Conservation (phyloP, 1,140 invertebrate genomes). For the Yoshiicerus persimilis region DNA sequence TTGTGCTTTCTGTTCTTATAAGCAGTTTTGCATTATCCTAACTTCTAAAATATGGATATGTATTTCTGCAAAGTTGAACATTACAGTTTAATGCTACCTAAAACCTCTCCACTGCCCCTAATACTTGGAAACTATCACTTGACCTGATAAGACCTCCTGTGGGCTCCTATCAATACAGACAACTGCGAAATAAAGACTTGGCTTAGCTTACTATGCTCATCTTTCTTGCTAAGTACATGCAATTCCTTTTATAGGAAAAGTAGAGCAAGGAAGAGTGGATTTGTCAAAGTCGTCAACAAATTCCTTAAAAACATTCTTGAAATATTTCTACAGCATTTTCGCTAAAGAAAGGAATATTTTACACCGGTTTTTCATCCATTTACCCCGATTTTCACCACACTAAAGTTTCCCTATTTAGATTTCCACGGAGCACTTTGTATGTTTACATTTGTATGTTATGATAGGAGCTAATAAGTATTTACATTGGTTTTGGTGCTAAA, state of each 20-base stretch:
- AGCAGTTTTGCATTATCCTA: neutral
- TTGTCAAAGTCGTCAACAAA: slow-evolving; percentile 2
- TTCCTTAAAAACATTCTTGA: neutral
- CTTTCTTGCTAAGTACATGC: slow-evolving; percentile 8
- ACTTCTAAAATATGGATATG: neutral
- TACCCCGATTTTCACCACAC: neutral
- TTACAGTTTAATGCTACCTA: neutral
- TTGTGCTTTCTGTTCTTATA: neutral
- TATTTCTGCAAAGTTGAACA: neutral
- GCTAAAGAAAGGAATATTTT: neutral
- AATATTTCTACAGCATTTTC: neutral
- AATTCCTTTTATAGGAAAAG: neutral
- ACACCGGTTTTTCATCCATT: neutral
- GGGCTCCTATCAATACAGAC: neutral
- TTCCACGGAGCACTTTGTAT: neutral
- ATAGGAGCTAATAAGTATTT: neutral
- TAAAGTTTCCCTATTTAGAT: neutral
- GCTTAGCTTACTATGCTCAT: neutral
- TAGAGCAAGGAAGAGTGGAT: neutral
- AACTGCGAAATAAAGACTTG: neutral
- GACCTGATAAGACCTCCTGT: neutral
- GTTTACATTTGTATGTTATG: neutral
- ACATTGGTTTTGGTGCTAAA: neutral
- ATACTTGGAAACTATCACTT: neutral
- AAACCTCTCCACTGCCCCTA: neutral